These are phyloP conservation scores for Elysia crispata DNA, from an alignment of 2,888 invertebrate species.

Conservation along the genomic window DNA sequence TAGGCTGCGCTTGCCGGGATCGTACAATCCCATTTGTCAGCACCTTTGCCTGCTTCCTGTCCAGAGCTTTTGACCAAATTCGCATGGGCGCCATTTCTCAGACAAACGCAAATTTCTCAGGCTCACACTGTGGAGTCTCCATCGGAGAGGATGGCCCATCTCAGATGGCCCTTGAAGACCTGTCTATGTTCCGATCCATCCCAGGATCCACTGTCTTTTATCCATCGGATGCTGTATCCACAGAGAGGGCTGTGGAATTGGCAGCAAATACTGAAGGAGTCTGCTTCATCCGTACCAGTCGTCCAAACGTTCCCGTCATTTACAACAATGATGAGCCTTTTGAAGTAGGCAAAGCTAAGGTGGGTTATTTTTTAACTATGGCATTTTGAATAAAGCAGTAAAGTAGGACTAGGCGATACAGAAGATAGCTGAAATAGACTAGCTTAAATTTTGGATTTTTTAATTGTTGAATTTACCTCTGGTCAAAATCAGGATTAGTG, in stretches of 20 bases:
- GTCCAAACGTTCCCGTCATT: constrained; percentile 91
- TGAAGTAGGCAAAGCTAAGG: constrained; percentile 82
- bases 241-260: constrained; percentile 95
- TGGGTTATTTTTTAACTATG: constrained; percentile 61
- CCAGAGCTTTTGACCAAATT: constrained; percentile 97
- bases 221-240: constrained; percentile 93
- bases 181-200: constrained; percentile 95
- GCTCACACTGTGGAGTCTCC: constrained; percentile 98
- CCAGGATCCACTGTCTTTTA: constrained; percentile 86
- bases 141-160: constrained; percentile 99
- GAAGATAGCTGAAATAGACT: too few species aligned
- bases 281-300: constrained; percentile 96
- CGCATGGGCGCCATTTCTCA: constrained; percentile 99
- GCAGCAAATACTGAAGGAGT: constrained; percentile 96
- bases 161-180: constrained; percentile 99
- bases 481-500: too few species aligned
- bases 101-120: constrained; percentile 96
- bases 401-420: too few species aligned
- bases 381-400: too few species aligned
- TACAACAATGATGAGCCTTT: constrained; percentile 92
- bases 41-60: constrained; percentile 98
- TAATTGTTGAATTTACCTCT: too few species aligned
- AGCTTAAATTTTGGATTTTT: too few species aligned
- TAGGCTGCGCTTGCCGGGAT: constrained; percentile 94
- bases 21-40: constrained; percentile 96